These are phyloP conservation scores for Odontothrips loti DNA, from an alignment of 2,888 invertebrate species.

Conservation along the genomic window DNA sequence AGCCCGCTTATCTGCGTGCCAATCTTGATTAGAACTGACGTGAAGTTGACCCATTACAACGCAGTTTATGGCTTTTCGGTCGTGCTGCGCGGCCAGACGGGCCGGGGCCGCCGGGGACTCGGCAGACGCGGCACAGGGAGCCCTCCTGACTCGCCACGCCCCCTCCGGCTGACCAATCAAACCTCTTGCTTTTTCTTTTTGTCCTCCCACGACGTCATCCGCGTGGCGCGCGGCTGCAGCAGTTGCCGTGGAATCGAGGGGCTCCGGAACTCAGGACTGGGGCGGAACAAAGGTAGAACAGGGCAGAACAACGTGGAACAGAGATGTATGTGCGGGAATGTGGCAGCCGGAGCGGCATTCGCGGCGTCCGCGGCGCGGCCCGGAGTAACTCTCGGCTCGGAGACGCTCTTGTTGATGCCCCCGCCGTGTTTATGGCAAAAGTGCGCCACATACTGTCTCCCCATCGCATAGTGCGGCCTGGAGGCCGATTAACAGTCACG, in stretches of 20 bases:
- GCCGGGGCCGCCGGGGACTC: neutral
- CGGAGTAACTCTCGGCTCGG: neutral
- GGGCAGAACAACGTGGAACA: too few relatives aligned
- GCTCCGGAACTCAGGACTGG: too few relatives aligned
- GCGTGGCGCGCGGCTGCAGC: too few relatives aligned
- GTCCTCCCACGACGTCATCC: too few relatives aligned
- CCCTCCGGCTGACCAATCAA: too few relatives aligned
- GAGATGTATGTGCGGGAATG: neutral
- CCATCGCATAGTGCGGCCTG: too few relatives aligned
- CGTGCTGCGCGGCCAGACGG: neutral
- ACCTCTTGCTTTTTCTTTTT: too few relatives aligned
- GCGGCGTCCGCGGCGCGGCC: neutral
- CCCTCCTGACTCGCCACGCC: neutral
- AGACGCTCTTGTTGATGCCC: neutral
- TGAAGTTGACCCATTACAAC: neutral
- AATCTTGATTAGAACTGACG: conserved; percentile 23
- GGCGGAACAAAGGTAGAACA: too few relatives aligned
- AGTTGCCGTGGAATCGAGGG: too few relatives aligned
- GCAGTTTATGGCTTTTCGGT: neutral
- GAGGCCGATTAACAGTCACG: too few relatives aligned
- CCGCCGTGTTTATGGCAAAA: too few relatives aligned
- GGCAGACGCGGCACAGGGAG: neutral
- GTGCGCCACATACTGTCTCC: too few relatives aligned
- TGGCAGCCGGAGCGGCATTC: neutral
- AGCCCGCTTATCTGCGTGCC: neutral